Conservation (phyloP, 2,797 vertebrate species). For the Darevskia mixta region DNA sequence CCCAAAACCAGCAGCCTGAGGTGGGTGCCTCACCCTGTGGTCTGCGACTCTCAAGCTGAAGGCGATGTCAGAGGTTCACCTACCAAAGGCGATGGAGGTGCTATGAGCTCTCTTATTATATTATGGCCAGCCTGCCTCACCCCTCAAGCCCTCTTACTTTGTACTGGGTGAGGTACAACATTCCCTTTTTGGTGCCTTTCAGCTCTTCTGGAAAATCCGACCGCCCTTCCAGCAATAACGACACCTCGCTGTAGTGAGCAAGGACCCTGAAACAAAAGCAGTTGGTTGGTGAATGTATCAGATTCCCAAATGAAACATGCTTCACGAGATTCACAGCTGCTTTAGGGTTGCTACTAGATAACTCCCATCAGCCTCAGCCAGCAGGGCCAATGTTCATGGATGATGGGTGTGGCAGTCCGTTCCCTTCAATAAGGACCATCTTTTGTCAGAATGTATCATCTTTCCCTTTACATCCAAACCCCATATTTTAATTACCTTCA, state of each 20-base stretch:
- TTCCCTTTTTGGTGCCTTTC: slow-evolving; percentile 30
- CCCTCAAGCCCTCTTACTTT: slow-evolving; percentile 26
- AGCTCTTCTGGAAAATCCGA: slow-evolving; percentile 37
- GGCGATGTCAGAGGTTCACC: not conserved
- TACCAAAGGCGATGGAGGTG: not conserved
- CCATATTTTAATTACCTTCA: not conserved
- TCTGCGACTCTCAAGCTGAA: too few species aligned
- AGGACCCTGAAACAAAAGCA: slow-evolving; percentile 28
- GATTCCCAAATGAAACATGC: not conserved
- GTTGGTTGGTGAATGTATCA: not conserved
- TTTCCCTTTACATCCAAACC: not conserved
- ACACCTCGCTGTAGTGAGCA: slow-evolving; percentile 25
- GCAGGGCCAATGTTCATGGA: not conserved
- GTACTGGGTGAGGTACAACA: slow-evolving; percentile 44
- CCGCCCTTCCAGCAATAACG: not conserved
- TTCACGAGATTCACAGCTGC: too few species aligned
- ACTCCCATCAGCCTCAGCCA: not conserved
- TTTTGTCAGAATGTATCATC: too few species aligned
- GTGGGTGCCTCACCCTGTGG: too few species aligned
- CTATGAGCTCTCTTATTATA: too few species aligned
- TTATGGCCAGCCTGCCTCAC: not conserved
- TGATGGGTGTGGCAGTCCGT: not conserved
- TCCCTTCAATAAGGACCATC: too few species aligned
- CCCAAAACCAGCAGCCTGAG: too few species aligned
- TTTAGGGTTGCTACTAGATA: not conserved